Conservation (phyloP, 2,888 invertebrate genomes). For the Ctenicera cuprea region DNA sequence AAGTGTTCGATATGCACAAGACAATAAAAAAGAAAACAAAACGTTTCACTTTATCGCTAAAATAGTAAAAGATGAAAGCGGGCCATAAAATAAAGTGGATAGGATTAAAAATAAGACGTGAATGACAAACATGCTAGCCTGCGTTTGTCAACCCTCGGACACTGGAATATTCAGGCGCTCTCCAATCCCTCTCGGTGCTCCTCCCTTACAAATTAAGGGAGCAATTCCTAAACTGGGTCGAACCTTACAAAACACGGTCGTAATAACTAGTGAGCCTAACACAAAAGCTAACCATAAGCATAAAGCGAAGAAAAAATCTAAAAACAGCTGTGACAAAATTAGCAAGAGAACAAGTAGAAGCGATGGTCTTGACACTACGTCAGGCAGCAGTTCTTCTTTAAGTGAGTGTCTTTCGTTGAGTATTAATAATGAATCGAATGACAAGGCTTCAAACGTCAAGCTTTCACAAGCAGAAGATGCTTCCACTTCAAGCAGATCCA, state of each 20-base stretch:
- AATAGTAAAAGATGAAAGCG: constrained; percentile 18
- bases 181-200: constrained; percentile 73
- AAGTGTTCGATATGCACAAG: constrained; percentile 51
- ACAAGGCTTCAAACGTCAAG: constrained; percentile 37
- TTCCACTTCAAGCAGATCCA: constrained; percentile 24
- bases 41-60: constrained; percentile 3
- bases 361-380: constrained; percentile 33
- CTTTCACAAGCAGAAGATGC: constrained; percentile 39
- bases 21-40: constrained; percentile 47
- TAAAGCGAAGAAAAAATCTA: constrained; percentile 36
- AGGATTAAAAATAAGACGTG: constrained; percentile 24
- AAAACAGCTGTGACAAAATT: constrained; percentile 19
- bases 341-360: constrained; percentile 7
- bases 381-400: constrained; percentile 42
- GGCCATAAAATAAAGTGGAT: constrained; percentile 33
- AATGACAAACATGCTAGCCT: constrained; percentile 77
- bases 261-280: constrained; percentile 63
- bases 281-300: constrained; percentile 38
- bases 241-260: constrained; percentile 62
- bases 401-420: constrained; percentile 36
- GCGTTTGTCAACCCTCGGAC: constrained; percentile 81
- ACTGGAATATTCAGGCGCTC: constrained; percentile 76
- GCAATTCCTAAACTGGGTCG: constrained; percentile 65
- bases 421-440: constrained; percentile 41
- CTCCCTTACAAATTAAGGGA: constrained; percentile 65